Base-by-base conservation (phyloP, 1,140 invertebrate species). In the Platorchestia sp. region DNA sequence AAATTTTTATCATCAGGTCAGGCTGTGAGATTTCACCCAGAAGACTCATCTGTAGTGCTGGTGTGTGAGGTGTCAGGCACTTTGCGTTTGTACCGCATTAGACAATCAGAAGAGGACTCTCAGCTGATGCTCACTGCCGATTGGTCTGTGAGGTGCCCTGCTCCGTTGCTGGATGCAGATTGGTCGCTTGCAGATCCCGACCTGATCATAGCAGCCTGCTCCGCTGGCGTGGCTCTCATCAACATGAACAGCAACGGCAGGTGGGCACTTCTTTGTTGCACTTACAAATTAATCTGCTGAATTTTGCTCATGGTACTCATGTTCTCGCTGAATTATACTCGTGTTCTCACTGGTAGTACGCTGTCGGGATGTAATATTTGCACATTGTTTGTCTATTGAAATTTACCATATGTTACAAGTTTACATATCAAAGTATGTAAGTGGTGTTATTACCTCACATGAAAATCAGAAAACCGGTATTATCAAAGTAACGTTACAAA, bases 41-140 rank as follows among this genome's bases (percentile, higher is more conserved):
- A 93, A 44, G 91, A 93, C 91, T n/a, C 43, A 19, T 47, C 44
- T 0, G 10, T 93, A 0, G 91, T 93, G 22, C 43, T 93, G 43
- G 91, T 93, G 91, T 93, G 91, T n/a, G 91, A 93, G 47, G 91
- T 93, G 45, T 93, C 91, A 47, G 91, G 91, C 1, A 93, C 91
- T 14, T 40, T 93, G 45, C 91, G 91, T 93, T 44, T 93, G 43
- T 93, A 93, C 45, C 91, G 91, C 91, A 93, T 93, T 44, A 93
- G 16, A 0, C 91, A 44, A 44, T 93, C 91, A 19, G 91, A 93
- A 40, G 91, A 93, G 0, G 91, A 93, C 45, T 93, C 43, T 27
- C 91, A 93, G 45, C 45, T 93, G 3, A n/a, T 47, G 27, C 43
- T 93, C 10, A 93, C 91, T 40, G 91, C 91, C 47, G 91, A 93